These are phyloP conservation scores for Paraplagusia blochii DNA, from an alignment of 2,113 vertebrate species.

Conservation along the genomic window DNA sequence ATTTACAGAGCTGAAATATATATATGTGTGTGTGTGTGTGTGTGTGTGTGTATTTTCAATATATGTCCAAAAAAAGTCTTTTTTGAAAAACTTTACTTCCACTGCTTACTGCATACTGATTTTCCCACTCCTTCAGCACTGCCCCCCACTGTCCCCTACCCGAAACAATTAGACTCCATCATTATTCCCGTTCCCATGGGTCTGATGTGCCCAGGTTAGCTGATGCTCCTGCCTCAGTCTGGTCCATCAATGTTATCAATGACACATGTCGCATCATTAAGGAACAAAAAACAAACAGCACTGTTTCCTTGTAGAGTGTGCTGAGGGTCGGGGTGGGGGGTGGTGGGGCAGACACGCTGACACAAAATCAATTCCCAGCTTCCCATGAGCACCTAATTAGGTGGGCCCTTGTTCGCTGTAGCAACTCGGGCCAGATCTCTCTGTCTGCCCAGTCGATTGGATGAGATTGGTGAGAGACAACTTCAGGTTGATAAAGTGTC, in stretches of 20 bases:
- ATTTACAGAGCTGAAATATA: constrained; percentile 60
- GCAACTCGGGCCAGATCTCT: constrained; percentile 69
- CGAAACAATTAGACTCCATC: constrained; percentile 62
- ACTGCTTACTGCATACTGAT: constrained; percentile 32
- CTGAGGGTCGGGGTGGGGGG: too few relatives aligned
- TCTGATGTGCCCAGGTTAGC: constrained; percentile 59
- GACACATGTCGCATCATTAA: constrained; percentile 72
- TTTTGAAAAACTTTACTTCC: constrained; percentile 62
- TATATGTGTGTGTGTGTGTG: neutral
- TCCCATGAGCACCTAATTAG: constrained; percentile 83
- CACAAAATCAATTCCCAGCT: constrained; percentile 83
- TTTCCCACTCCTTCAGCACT: constrained; percentile 29
- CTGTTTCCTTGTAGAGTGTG: constrained; percentile 56
- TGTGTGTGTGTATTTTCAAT: neutral
- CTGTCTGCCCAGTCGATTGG: constrained; percentile 76
- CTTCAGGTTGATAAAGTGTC: constrained; percentile 69
- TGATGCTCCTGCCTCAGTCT: constrained; percentile 64
- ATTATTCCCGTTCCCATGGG: constrained; percentile 72
- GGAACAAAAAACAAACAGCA: constrained; percentile 77
- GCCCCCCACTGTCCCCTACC: neutral
- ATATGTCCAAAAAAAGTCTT: constrained; percentile 59
- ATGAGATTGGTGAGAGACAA: constrained; percentile 68
- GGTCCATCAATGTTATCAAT: constrained; percentile 78
- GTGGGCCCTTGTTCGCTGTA: constrained; percentile 77
- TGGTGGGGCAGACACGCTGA: constrained; percentile 63